Conservation (phyloP, 2,888 invertebrate genomes). For the Meteorus cinctellus region DNA sequence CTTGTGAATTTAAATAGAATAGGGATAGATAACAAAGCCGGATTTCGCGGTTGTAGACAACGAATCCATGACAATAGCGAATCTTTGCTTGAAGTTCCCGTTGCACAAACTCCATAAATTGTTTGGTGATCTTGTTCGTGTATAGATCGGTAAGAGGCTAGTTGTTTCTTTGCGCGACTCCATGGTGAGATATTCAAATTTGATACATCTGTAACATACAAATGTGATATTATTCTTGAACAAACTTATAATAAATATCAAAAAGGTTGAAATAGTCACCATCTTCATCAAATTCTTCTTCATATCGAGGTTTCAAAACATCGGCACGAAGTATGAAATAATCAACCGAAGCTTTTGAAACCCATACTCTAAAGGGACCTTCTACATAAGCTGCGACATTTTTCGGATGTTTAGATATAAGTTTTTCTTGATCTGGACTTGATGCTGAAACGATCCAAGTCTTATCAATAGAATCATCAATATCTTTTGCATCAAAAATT, state of each 20-base stretch:
- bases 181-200: conserved; percentile 78
- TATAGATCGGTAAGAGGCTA: conserved; percentile 78
- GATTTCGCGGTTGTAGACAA: conserved; percentile 85
- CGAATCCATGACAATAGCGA: conserved; percentile 95
- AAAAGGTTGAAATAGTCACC: conserved; percentile 73
- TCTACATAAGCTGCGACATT: conserved; percentile 82
- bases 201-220: conserved; percentile 80
- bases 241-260: conserved; percentile 2
- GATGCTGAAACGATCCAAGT: conserved; percentile 96
- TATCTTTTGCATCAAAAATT: conserved; percentile 81
- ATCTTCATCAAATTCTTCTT: conserved; percentile 76
- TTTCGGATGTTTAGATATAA: conserved; percentile 80
- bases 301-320: conserved; percentile 66
- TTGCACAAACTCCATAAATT: conserved; percentile 90
- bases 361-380: conserved; percentile 88
- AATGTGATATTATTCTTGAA: conserved; percentile 8
- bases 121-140: conserved; percentile 96
- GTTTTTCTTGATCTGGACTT: conserved; percentile 82
- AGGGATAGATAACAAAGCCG: conserved; percentile 82
- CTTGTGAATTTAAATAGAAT: conserved; percentile 85
- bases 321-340: conserved; percentile 90
- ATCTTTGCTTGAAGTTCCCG: conserved; percentile 92
- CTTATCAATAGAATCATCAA: conserved; percentile 85
- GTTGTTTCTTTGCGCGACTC: conserved; percentile 73
- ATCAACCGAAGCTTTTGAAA: conserved; percentile 83